phyloP scores from a whole-genome alignment of 2,888 invertebrate species.

The Scelioninae gen. 2 region DNA sequence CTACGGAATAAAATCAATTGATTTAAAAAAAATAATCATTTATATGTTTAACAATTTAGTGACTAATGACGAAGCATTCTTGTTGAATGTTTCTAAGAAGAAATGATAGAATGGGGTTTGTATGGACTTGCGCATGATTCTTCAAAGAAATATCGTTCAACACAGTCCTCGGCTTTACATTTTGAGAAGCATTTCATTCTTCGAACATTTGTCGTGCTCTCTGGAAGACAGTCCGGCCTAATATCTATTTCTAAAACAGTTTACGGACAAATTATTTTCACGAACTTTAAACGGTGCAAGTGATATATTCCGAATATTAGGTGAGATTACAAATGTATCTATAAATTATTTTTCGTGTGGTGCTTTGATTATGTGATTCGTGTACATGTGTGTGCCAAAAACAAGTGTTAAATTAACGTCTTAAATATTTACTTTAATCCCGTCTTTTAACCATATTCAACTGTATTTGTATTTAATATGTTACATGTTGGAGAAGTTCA shows the following conservation, averaged over 20 bases:
- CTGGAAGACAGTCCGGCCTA: slow-evolving; percentile 26
- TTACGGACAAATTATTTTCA: slow-evolving; percentile 34
- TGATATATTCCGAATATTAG: slow-evolving; percentile 36
- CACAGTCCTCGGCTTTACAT: slow-evolving; percentile 41
- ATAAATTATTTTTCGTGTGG: slow-evolving; percentile 6
- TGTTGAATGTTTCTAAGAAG: too few species aligned
- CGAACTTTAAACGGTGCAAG: slow-evolving; percentile 18
- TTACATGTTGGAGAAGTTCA: too few species aligned
- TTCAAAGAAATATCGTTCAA: slow-evolving; percentile 44
- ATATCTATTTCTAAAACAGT: slow-evolving; percentile 16
- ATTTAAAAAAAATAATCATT: too few species aligned
- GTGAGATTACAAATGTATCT: slow-evolving; percentile 25
- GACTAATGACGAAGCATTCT: too few species aligned
- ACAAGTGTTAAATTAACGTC: slow-evolving; percentile 2
- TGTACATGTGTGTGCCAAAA: slow-evolving; percentile 2
- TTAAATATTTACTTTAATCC: background rate
- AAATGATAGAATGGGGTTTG: too few species aligned
- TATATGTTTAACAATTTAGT: too few species aligned
- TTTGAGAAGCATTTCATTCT: slow-evolving; percentile 50
- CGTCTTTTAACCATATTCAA: too few species aligned
- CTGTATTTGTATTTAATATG: too few species aligned
- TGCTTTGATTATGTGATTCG: slow-evolving; percentile 14
- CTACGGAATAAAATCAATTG: too few species aligned
- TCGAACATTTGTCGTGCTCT: slow-evolving; percentile 55
- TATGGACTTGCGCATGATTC: slow-evolving; percentile 55